Evolutionary conservation across 2,113 vertebrate genomes (phyloP), one percentile per base, ranked within the genome.

Genomic region (Chauna torquata): DNA sequence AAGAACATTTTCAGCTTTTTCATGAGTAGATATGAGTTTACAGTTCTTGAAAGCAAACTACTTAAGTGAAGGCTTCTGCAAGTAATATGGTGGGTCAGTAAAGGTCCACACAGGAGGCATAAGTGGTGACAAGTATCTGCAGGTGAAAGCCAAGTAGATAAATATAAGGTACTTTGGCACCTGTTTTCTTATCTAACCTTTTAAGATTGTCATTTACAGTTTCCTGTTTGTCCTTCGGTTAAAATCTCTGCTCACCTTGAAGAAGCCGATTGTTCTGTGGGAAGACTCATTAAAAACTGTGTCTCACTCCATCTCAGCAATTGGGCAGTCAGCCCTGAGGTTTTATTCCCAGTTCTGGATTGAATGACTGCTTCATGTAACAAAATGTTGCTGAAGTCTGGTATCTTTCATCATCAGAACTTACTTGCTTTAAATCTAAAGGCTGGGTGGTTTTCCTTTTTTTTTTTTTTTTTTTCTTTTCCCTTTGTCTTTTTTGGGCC

Each of bases 121-220:
- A 91, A 94, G 94, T 91, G 84, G 88, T 16, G 90, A 95, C 69
- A 88, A 91, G 82, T 94, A 93, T 80, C 79, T 94, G 85, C 78
- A 91, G 85, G 90, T 92, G 86, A 94, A 94, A 94, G 95, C 95
- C 87, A 87, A 91, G 96, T 76, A 88, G 96, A 97, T 92, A 95
- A 95, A 93, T 70, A 75, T 75, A 93, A 95, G 87, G 89, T 84
- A 72, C 95, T 95, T 92, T 93, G 70, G 96, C 97, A 93, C 96
- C 94, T 96, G 96, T 34, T 90, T 96, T 88, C 94, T 97, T 96
- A 96, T 95, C 97, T 96, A 83, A 92, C 96, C 95, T 95, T 88
- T 91, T 79, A 94, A 94, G 93, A 92, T 82, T 68, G 96, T 95
- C 76, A 78, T 92, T 81, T 82, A 86, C 28, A 79, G 76, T 75